Evolutionary conservation across 2,888 invertebrate species (phyloP).

Genomic region (Xestoiulus laeticollis): DNA sequence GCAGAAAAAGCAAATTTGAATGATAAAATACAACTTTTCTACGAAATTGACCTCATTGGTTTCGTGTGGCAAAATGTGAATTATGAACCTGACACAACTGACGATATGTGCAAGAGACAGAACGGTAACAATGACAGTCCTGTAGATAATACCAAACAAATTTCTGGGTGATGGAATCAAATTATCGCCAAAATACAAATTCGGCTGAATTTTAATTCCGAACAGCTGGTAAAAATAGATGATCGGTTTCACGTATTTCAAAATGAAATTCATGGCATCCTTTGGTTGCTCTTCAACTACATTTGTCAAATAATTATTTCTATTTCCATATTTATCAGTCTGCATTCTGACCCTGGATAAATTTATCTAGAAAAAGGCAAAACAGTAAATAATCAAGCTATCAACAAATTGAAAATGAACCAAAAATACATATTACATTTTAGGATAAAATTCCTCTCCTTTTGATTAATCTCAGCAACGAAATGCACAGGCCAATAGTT

Average conservation of each 20-base stretch:
- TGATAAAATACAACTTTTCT: not conserved
- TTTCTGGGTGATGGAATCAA: not conserved
- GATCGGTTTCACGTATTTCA: not conserved
- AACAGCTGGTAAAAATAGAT: not conserved
- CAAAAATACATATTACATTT: no score
- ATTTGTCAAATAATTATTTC: not conserved
- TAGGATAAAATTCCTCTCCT: no score
- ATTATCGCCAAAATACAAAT: not conserved
- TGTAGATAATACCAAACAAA: not conserved
- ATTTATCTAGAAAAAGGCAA: no score
- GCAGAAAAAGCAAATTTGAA: not conserved
- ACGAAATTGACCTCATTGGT: not conserved
- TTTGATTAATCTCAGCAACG: no score
- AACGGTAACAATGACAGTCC: not conserved
- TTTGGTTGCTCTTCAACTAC: not conserved
- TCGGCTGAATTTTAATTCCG: not conserved
- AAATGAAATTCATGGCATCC: not conserved
- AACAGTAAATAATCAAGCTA: no score
- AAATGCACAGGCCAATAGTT: no score
- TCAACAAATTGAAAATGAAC: no score
- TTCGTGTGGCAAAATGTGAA: not conserved
- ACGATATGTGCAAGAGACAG: not conserved
- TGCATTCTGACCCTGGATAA: not conserved
- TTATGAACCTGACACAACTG: not conserved
- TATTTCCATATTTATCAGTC: not conserved